Base-by-base conservation (phyloP, 1,140 invertebrate species). In the Heliconius eleuchia region DNA sequence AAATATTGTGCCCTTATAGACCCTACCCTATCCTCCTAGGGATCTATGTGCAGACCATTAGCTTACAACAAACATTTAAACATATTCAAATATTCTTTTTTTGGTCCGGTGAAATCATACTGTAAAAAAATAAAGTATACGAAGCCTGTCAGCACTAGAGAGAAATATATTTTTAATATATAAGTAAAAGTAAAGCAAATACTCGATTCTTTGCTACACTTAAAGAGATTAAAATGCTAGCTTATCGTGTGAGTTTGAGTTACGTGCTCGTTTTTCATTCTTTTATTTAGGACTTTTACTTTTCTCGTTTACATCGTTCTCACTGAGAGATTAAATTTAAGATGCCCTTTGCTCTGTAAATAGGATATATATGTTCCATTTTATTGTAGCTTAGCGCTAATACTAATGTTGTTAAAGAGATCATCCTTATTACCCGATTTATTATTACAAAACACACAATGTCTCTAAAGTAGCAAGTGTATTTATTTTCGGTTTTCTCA, bases 211-310 rank as follows among this genome's bases (percentile, higher is more conserved):
- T 82, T 83, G 85, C 81, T 87, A 89, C 91, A 91, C 91, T 91
- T 90, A 91, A 91, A 89, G 81, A 92, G 89, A 93, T 93, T 92
- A 93, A 91, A 93, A 90, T 85, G 87, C 60, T 66, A 66, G 60
- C 85, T 90, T 91, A 91, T 91, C 89, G 87, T 91, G 83, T 89
- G 87, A 88, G 87, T 84, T 87, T 78, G 76, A 81, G 73, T 77
- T 81, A 73, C 85, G 89, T 87, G 88, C 86, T 89, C 89, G 89
- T 91, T 91, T 91, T 89, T 91, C 89, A 89, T 92, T 87, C 88
- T 86, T 82, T 87, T 87, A 90, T 89, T 92, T 86, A 86, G 82
- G 83, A 87, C 85, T 91, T 89, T 89, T 90, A 89, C 88, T 90
- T 90, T 89, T 87, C 86, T 83, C 60, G 60, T 88, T 88, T 84